Evolutionary conservation across 2,888 invertebrate species (phyloP).

Genomic region (Thymelicus sylvestris): DNA sequence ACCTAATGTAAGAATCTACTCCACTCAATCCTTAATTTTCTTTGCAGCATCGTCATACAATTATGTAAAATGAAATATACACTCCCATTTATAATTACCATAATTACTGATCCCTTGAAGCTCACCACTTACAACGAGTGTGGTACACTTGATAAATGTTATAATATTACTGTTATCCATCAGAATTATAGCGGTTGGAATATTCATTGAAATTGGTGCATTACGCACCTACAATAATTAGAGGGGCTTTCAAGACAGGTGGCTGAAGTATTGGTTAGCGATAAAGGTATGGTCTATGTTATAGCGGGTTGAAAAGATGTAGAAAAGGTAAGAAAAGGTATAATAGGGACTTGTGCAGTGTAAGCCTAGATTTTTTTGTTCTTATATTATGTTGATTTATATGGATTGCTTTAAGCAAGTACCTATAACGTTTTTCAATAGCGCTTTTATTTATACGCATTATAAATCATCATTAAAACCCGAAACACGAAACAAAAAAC

Average conservation of each 20-base stretch:
- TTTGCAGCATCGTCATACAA: constrained; percentile 6
- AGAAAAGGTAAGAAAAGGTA: no score
- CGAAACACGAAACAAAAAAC: no score
- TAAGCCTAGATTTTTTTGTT: no score
- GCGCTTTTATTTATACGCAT: no score
- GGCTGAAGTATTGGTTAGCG: background rate
- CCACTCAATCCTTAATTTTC: background rate
- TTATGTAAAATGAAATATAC: constrained; percentile 22
- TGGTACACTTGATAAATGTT: constrained; percentile 25
- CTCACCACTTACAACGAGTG: constrained; percentile 3
- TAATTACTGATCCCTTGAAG: constrained; percentile 7
- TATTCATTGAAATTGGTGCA: constrained; percentile 19
- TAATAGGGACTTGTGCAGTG: background rate
- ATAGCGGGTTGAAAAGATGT: background rate
- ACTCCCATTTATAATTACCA: constrained; percentile 18
- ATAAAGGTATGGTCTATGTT: background rate
- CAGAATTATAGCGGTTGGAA: constrained; percentile 14
- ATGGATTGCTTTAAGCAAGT: no score
- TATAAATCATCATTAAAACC: no score
- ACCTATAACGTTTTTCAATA: no score
- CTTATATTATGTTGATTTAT: no score
- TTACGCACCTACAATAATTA: constrained; percentile 18
- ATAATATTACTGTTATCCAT: constrained; percentile 14
- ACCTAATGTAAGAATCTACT: no score
- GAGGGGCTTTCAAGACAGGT: constrained; percentile 13